Evolutionary conservation across 2,888 invertebrate genomes (phyloP).

Genomic region (Tetanocera ferruginea): DNA sequence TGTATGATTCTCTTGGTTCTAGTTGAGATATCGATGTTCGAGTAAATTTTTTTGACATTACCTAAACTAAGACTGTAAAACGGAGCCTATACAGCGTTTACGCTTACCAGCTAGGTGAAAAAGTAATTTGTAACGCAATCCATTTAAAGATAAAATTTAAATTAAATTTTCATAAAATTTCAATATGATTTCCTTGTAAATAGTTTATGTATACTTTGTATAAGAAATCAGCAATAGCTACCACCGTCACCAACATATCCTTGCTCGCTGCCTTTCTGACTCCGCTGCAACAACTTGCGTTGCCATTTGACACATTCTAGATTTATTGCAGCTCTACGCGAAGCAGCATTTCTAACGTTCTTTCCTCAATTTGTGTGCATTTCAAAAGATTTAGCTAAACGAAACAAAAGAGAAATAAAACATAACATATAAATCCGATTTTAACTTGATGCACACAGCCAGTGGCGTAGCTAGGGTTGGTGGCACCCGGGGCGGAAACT

Average conservation of each 20-base stretch:
- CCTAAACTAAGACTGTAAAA: too few species aligned
- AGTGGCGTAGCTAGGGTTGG: too few species aligned
- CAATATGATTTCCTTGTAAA: background rate
- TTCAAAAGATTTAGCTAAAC: background rate
- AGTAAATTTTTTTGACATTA: too few species aligned
- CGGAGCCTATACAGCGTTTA: too few species aligned
- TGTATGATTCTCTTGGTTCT: too few species aligned
- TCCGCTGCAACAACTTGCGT: slow-evolving; percentile 27
- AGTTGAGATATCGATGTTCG: too few species aligned
- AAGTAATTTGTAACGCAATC: too few species aligned
- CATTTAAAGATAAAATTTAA: too few species aligned
- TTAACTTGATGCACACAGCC: background rate
- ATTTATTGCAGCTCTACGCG: slow-evolving; percentile 61
- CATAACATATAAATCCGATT: background rate
- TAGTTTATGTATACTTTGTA: background rate
- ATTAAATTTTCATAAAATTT: too few species aligned
- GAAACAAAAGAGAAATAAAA: background rate
- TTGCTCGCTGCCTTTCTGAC: background rate
- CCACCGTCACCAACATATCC: background rate
- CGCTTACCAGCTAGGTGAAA: too few species aligned
- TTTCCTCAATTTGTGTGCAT: slow-evolving; percentile 15
- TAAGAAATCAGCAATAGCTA: too few species aligned
- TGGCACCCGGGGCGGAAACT: too few species aligned
- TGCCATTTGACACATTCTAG: slow-evolving; percentile 67
- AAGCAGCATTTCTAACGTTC: slow-evolving; percentile 29